These are phyloP conservation scores for Pelochelys cantorii DNA, from an alignment of 2,797 vertebrate species.

Conservation along the genomic window DNA sequence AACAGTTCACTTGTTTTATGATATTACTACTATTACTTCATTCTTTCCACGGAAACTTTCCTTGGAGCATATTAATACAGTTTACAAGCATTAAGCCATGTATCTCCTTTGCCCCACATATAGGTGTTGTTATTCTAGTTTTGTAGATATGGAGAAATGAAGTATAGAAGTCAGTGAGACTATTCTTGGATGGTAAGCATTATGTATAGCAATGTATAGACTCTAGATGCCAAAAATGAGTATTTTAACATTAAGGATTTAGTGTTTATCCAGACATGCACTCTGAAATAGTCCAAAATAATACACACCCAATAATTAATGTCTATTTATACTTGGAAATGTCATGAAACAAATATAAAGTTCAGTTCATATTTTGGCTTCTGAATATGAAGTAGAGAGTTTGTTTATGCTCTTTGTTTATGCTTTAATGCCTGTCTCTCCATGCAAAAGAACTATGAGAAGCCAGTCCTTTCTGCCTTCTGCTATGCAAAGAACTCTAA, in stretches of 20 bases:
- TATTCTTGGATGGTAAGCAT: constrained; percentile 28
- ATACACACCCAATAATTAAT: constrained; percentile 46
- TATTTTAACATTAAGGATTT: constrained; percentile 4
- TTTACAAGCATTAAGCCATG: constrained; percentile 54
- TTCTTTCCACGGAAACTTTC: constrained; percentile 20
- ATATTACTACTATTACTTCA: constrained; percentile 42
- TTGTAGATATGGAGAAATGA: constrained; percentile 38
- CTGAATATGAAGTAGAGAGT: constrained; percentile 60
- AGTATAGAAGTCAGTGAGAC: constrained; percentile 9
- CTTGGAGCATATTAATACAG: constrained; percentile 33
- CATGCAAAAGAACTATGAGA: constrained; percentile 35
- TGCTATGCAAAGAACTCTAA: constrained; percentile 28
- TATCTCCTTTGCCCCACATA: constrained; percentile 62
- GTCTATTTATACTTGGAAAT: constrained; percentile 49
- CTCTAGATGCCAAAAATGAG: not conserved
- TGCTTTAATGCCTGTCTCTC: constrained; percentile 37
- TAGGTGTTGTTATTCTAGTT: constrained; percentile 52
- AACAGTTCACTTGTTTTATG: constrained; percentile 58
- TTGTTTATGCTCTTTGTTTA: constrained; percentile 36
- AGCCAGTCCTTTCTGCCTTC: constrained; percentile 39
- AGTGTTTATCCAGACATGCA: not conserved
- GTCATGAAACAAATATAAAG: constrained; percentile 64
- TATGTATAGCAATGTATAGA: not conserved
- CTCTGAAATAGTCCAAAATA: not conserved
- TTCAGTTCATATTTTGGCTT: constrained; percentile 49